Base-by-base conservation (phyloP, 2,113 vertebrate species). In the Clinocottus analis region DNA sequence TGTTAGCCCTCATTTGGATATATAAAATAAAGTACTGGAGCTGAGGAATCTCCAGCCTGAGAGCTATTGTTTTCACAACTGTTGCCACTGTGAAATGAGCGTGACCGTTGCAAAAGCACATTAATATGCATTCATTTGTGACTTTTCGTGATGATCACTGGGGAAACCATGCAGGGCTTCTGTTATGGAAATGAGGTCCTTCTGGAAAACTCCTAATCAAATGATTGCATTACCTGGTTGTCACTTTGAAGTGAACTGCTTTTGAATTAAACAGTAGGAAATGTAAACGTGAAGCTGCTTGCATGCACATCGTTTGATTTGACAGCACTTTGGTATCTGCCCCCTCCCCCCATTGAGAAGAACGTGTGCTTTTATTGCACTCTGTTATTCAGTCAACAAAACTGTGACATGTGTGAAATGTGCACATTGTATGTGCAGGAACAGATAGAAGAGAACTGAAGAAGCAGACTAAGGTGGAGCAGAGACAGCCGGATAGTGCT, bases 201-300 rank as follows among this genome's bases (percentile, higher is more conserved):
- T 33, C 47, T 51, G 4, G 69, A 77, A 70, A 58, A 70, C n/a
- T 65, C 56, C 56, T 60, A 74, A 79, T 84, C 72, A 83, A 87
- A 78, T 84, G 66, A 86, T 72, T 76, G 71, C 43, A 66, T 76
- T 72, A 80, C 29, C 33, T 56, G 53, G 21, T 37, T 77, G 67
- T 27, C n/a, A 11, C 77, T 88, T 83, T 87, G 63, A 83, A 86
- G 75, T 80, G 58, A 88, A 70, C 39, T 0, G 47, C 39, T 70
- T 88, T 71, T 77, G 47, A 86, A 75, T 60, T 51, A 62, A 63
- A 78, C 33, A 58, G 27, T 14, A 60, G 58, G 14, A 79, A 75
- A 72, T 53, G 49, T 41, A 53, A 74, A 78, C 71, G 55, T 29
- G 3, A 59, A 53, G 16, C 12, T 51, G 56, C 11, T 45, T 73